These are phyloP conservation scores for Eurypyga helias DNA, from an alignment of 2,113 vertebrate genomes.

Conservation along the genomic window DNA sequence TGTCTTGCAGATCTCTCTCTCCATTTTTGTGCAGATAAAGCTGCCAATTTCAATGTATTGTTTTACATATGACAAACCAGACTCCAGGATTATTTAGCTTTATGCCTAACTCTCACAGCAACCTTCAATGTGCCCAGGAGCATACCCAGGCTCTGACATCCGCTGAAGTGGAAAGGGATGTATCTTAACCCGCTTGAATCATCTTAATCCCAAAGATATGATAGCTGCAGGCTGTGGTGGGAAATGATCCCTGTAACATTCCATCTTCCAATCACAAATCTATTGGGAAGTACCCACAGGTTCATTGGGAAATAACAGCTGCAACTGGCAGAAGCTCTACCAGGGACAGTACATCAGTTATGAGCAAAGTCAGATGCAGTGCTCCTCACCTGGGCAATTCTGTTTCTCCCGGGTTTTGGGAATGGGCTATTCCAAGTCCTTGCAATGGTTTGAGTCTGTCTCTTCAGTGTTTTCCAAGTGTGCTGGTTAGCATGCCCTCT, in stretches of 20 bases:
- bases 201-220: no score
- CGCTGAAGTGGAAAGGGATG: background rate
- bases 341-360: fast-evolving
- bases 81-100: background rate
- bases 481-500: background rate
- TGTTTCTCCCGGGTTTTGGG: background rate
- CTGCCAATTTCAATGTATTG: no score
- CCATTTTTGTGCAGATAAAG: background rate
- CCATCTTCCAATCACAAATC: background rate
- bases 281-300: background rate
- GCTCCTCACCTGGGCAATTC: fast-evolving
- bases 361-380: background rate
- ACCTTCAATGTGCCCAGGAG: background rate
- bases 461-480: background rate
- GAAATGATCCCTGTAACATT: background rate
- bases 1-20: background rate
- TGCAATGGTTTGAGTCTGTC: background rate
- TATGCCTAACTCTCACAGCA: background rate
- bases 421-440: background rate
- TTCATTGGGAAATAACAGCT: background rate
- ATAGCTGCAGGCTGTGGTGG: background rate
- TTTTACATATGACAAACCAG: background rate
- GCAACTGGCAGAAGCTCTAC: fast-evolving
- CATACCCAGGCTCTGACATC: background rate
- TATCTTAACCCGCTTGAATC: background rate